Evolutionary conservation across 1,140 invertebrate genomes (phyloP).

Genomic region (Drosophila carrolli): DNA sequence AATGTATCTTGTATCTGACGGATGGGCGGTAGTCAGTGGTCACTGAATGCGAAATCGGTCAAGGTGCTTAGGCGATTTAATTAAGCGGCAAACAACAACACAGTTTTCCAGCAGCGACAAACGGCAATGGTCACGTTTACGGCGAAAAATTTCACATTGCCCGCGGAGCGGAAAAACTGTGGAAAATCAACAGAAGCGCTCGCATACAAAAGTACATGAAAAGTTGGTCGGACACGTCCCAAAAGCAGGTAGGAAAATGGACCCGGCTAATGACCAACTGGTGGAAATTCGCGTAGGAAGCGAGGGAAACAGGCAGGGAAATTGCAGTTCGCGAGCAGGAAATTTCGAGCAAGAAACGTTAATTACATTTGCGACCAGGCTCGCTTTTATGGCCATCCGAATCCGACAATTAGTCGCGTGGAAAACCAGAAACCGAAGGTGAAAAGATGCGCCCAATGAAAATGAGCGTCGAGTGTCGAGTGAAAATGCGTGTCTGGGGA

Average conservation of each 20-base stretch:
- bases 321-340: conserved; percentile 49
- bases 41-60: conserved; percentile 65
- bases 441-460: conserved; percentile 39
- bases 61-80: conserved; percentile 79
- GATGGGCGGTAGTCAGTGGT: conserved; percentile 10
- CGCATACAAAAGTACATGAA: conserved; percentile 47
- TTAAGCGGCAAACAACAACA: conserved; percentile 52
- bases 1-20: conserved; percentile 44
- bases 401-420: conserved; percentile 43
- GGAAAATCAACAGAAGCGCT: conserved; percentile 49
- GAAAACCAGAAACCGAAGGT: conserved; percentile 51
- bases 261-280: conserved; percentile 65
- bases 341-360: conserved; percentile 68
- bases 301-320: conserved; percentile 49
- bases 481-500: conserved; percentile 28
- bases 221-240: conserved; percentile 57
- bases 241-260: conserved; percentile 42
- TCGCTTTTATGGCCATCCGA: conserved; percentile 42
- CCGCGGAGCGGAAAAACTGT: conserved; percentile 61
- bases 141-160: conserved; percentile 48
- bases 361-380: conserved; percentile 42
- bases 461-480: conserved; percentile 20
- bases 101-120: conserved; percentile 28
- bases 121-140: conserved; percentile 64
- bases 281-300: conserved; percentile 55